phyloP scores from a whole-genome alignment of 2,797 vertebrate genomes.

The Rhynchotus rufescens region DNA sequence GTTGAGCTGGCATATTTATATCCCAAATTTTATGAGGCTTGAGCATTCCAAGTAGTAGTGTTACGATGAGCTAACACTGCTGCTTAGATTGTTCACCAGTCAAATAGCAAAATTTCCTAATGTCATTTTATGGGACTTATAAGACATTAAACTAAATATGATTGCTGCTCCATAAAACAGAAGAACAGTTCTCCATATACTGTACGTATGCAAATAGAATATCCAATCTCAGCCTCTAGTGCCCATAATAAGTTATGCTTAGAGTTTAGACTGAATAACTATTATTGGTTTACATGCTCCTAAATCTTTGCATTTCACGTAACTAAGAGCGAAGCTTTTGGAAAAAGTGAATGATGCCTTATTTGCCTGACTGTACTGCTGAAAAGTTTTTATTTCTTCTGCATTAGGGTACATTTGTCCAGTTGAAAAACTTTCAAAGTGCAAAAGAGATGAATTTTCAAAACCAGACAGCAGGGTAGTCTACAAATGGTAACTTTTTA shows the following conservation, averaged over 20 bases:
- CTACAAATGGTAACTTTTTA: not conserved
- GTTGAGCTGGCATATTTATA: conserved; percentile 79
- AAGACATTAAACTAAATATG: conserved; percentile 83
- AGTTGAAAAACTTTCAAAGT: conserved; percentile 20
- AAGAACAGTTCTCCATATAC: conserved; percentile 72
- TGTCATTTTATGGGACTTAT: conserved; percentile 79
- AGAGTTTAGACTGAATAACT: conserved; percentile 71
- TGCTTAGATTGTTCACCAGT: conserved; percentile 78
- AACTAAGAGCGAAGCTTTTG: conserved; percentile 46
- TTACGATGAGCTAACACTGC: conserved; percentile 80
- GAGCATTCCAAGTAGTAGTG: conserved; percentile 72
- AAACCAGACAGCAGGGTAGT: not conserved
- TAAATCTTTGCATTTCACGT: conserved; percentile 67
- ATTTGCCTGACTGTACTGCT: not conserved
- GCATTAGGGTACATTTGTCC: not conserved
- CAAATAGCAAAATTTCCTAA: conserved; percentile 80
- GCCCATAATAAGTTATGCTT: conserved; percentile 71
- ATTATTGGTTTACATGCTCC: conserved; percentile 66
- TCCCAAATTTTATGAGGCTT: conserved; percentile 75
- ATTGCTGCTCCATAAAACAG: conserved; percentile 80
- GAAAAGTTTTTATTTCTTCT: conserved; percentile 31
- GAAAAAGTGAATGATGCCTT: conserved; percentile 17
- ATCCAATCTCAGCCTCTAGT: conserved; percentile 71
- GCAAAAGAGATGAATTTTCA: not conserved
- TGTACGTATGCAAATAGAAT: conserved; percentile 77